Base-by-base conservation (phyloP, 1,140 invertebrate genomes). In the Aphelenchoides avenae region DNA sequence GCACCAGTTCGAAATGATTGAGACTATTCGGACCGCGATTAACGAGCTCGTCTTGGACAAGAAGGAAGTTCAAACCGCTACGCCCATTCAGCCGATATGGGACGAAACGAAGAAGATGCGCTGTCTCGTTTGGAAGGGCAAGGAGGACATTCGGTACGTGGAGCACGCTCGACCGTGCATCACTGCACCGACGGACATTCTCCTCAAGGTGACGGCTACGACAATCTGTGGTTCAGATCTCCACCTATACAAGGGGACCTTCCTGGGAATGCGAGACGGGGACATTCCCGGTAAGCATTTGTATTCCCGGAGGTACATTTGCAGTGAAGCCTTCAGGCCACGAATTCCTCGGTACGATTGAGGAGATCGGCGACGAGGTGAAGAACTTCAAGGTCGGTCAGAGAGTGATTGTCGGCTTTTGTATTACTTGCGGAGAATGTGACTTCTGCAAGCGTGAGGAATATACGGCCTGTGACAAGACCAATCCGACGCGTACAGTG, bases 171-270 rank as follows among this genome's bases (percentile, higher is more conserved):
- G 27, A 18, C 58, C 58, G 11, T 20, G 40, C 26, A 39, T 61
- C 5, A 37, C 44, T 24, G 62, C n/a, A 4, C 52, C 61, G 11
- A 37, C n/a, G 15, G 61, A 63, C 30, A 39, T 60, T 2, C 13
- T 65, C 5, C 11, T 63, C 27, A 27, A 34, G 24, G 43, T 63
- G 1, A 52, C 52, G 20, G 53, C 52, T 7, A 57, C 61, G 13
- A 52, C 37, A 7, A 60, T 63, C 27, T 63, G 61, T 34, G 61
- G 61, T 31, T 57, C 57, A 18, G 61, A 63, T 46, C 34, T 63
- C 18, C 61, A 63, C 29, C 7, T 64, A 2, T 63, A 64, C 30
- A 53, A 57, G 20, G 52, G 62, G 13, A 47, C 39, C 5, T 26
- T 64, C 11, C 54, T 42, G 13, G 61, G 62, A 13, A 44, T 61